phyloP scores from a whole-genome alignment of 2,888 invertebrate species.

The Ischnura elegans region DNA sequence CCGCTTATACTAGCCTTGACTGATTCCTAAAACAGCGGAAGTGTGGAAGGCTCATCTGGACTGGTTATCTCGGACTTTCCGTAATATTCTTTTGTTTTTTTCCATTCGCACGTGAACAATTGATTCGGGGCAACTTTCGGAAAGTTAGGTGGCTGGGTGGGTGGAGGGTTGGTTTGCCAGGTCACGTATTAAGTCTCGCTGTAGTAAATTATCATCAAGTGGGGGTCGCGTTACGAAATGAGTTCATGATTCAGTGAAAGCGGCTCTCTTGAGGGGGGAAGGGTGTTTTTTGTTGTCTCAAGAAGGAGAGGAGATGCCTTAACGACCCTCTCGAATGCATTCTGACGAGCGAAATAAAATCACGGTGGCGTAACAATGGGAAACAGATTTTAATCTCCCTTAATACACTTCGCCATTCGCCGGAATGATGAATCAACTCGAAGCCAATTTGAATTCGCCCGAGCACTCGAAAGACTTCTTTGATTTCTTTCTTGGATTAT shows the following conservation, averaged over 20 bases:
- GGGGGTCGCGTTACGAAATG: constrained; percentile 41
- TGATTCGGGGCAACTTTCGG: constrained; percentile 28
- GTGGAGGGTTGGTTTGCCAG: constrained; percentile 18
- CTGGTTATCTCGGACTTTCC: neutral
- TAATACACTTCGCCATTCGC: constrained; percentile 28
- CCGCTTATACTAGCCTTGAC: neutral
- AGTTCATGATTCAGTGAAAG: constrained; percentile 60
- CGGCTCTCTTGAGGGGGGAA: neutral
- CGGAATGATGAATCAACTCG: neutral
- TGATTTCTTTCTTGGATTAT: constrained; percentile 10
- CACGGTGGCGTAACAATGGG: constrained; percentile 53
- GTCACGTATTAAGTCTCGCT: constrained; percentile 48
- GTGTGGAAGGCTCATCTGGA: neutral
- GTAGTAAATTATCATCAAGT: constrained; percentile 52
- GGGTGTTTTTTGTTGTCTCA: neutral
- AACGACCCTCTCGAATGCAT: constrained; percentile 23
- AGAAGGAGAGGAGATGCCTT: constrained; percentile 6
- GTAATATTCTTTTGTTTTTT: neutral
- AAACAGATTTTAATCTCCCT: constrained; percentile 60
- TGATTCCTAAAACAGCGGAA: neutral
- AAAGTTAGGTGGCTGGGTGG: neutral
- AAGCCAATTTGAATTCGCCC: neutral
- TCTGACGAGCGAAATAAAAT: constrained; percentile 55
- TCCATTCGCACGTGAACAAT: neutral
- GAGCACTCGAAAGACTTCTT: constrained; percentile 27